Evolutionary conservation across 2,113 vertebrate genomes (phyloP).

Genomic region (Melospiza melodia): DNA sequence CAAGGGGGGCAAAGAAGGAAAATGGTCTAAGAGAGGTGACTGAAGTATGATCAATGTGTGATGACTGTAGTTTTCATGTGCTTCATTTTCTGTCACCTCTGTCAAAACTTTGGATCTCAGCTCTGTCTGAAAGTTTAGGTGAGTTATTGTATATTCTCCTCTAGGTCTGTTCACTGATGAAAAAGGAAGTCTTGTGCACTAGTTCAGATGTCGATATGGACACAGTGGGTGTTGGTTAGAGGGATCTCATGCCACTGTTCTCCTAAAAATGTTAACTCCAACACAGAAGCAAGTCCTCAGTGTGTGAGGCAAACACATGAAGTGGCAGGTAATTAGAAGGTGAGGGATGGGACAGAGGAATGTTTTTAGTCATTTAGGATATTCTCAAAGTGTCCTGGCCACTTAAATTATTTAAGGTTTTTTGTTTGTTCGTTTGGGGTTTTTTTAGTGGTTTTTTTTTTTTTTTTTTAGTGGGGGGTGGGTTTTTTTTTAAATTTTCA

Average conservation of each 20-base stretch:
- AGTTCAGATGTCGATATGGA: not conserved
- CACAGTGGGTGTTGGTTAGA: not conserved
- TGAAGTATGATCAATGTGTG: not conserved
- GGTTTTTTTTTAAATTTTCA: not conserved
- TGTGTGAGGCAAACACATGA: not conserved
- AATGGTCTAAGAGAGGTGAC: not conserved
- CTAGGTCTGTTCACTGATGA: not conserved
- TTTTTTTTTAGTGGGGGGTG: not conserved
- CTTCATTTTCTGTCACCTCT: not conserved
- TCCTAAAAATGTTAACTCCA: not conserved
- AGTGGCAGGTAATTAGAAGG: not conserved
- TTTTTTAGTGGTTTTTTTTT: not conserved
- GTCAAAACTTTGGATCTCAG: not conserved
- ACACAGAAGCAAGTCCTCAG: not conserved
- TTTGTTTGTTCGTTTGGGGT: no score
- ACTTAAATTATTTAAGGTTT: not conserved
- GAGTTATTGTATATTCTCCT: accelerated
- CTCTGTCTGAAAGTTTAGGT: not conserved
- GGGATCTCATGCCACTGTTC: not conserved
- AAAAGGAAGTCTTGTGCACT: not conserved
- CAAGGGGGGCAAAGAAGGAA: not conserved
- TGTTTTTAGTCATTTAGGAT: not conserved
- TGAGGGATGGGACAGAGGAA: not conserved
- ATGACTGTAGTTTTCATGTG: not conserved
- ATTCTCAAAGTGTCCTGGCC: not conserved